Conservation (phyloP, 2,888 invertebrate species). For the Ptychoptera contaminata region DNA sequence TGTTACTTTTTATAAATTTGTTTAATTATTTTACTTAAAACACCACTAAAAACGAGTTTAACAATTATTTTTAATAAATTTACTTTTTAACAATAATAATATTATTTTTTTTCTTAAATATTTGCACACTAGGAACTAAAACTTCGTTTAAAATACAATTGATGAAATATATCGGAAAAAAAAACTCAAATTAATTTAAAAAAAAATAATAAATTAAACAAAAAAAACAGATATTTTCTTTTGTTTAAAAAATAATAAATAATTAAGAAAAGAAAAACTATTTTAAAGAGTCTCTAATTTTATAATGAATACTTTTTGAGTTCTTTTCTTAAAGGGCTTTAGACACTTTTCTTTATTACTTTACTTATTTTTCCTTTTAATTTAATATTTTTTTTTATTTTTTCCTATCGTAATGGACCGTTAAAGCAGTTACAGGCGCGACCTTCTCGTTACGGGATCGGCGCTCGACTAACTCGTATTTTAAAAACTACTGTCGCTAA, state of each 20-base stretch:
- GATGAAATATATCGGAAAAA: too few species aligned
- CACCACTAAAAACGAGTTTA: too few species aligned
- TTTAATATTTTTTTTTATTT: too few species aligned
- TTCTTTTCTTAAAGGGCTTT: background rate
- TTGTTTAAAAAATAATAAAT: background rate
- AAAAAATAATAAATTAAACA: background rate
- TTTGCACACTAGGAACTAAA: too few species aligned
- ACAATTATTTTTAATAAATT: too few species aligned
- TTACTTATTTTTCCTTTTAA: slow-evolving; percentile 4
- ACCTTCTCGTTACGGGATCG: slow-evolving; percentile 30
- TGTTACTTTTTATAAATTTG: background rate
- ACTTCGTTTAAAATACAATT: too few species aligned
- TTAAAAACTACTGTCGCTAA: slow-evolving; percentile 1
- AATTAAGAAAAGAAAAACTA: slow-evolving; percentile 1
- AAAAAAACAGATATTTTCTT: slow-evolving; percentile 1
- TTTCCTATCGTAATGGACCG: slow-evolving; percentile 12
- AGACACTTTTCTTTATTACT: slow-evolving; percentile 4
- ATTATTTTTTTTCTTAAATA: too few species aligned
- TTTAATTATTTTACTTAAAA: background rate
- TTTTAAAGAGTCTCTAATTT: background rate
- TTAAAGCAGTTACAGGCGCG: slow-evolving; percentile 16
- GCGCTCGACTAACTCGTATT: slow-evolving; percentile 26
- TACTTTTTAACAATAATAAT: too few species aligned
- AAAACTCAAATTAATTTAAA: background rate
- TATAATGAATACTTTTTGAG: background rate